phyloP scores from a whole-genome alignment of 2,888 invertebrate species.

The Brenthis ino region DNA sequence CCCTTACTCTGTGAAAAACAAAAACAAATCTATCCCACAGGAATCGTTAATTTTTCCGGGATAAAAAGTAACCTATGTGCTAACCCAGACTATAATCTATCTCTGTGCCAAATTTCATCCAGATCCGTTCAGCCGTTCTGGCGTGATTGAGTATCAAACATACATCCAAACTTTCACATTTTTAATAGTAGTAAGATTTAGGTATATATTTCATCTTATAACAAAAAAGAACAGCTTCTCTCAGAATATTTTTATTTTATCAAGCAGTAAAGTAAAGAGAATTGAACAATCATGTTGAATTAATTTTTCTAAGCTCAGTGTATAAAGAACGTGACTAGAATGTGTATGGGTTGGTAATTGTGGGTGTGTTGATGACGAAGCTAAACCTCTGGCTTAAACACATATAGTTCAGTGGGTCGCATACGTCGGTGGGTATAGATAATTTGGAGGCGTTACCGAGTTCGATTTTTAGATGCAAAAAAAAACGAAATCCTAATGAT shows the following conservation, averaged over 20 bases:
- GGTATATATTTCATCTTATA: no score
- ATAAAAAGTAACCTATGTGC: no score
- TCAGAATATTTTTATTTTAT: not conserved
- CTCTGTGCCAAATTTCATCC: no score
- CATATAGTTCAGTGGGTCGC: not conserved
- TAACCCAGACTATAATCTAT: no score
- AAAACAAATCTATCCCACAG: no score
- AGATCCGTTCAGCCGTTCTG: no score
- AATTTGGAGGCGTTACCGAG: not conserved
- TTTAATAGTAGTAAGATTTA: no score
- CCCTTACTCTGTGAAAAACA: no score
- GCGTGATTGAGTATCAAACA: no score
- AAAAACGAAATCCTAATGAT: not conserved
- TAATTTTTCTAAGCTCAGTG: conserved; percentile 26
- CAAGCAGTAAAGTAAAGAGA: conserved; percentile 18
- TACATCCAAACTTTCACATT: no score
- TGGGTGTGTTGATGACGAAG: conserved; percentile 23
- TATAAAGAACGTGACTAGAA: conserved; percentile 23
- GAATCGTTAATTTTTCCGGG: no score
- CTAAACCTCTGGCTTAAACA: conserved; percentile 1
- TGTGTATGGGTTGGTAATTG: conserved; percentile 14
- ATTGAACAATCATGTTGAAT: conserved; percentile 25
- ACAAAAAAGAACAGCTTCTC: not conserved
- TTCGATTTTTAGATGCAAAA: not conserved
- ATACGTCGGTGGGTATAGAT: not conserved